These are phyloP conservation scores for Apamea monoglypha DNA, from an alignment of 2,888 invertebrate genomes.

Conservation along the genomic window DNA sequence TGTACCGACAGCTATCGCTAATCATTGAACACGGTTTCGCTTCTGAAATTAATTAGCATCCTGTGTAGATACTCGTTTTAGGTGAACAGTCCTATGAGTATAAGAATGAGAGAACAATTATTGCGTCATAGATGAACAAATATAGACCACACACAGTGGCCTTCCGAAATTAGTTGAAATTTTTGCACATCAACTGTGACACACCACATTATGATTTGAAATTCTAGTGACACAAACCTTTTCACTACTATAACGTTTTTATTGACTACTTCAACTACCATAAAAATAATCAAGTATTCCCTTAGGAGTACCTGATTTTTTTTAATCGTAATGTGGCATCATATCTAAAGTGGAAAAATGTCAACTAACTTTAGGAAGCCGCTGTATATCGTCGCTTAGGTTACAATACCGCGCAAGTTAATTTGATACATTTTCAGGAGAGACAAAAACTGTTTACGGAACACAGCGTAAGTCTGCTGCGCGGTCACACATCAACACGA, in stretches of 20 bases:
- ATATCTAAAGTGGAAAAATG: background rate
- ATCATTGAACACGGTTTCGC: slow-evolving; percentile 18
- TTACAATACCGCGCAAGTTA: background rate
- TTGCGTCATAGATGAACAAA: background rate
- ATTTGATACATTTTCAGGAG: background rate
- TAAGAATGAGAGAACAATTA: background rate
- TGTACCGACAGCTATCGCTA: slow-evolving; percentile 21
- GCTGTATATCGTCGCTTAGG: background rate
- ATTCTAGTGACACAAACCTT: background rate
- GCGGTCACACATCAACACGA: background rate
- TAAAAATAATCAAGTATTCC: background rate
- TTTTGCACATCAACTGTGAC: background rate
- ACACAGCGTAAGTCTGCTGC: background rate
- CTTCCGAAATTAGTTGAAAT: background rate
- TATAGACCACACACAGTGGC: background rate
- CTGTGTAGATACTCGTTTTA: background rate
- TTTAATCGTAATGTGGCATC: background rate
- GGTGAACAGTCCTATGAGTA: background rate
- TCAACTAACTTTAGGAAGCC: background rate
- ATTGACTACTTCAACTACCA: too few species aligned
- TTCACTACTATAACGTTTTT: too few species aligned
- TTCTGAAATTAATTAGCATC: background rate
- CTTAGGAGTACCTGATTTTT: background rate
- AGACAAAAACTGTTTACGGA: background rate
- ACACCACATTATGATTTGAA: background rate